Base-by-base conservation (phyloP, 1,140 invertebrate species). In the Phymastichus coffea region DNA sequence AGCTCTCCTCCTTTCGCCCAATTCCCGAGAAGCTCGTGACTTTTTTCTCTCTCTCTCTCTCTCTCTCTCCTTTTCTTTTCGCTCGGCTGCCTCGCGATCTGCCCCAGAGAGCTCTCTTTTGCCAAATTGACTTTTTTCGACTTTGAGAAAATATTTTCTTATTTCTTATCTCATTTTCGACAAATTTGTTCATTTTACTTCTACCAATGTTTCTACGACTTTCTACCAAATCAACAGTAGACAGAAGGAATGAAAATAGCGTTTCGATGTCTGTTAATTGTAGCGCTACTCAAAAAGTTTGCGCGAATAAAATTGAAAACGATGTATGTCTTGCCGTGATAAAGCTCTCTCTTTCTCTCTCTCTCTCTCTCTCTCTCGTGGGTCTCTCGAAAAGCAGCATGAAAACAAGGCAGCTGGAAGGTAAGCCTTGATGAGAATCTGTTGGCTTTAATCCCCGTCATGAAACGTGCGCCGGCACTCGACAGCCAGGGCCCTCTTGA, bases 101-200 rank as follows among this genome's bases (percentile, higher is more conserved):
- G n/a, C n/a, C n/a, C n/a, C n/a, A n/a, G n/a, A n/a, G n/a, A 35
- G 4, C 14, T 33, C 14, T 14, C 7, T 43, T n/a, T 53, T 53
- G 58, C 64, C 59, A 35, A 60, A 65, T 61, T 64, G 48, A 25
- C 46, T 57, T 59, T 10, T 40, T 9, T n/a, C 26, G 15, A n/a
- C n/a, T n/a, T n/a, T n/a, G n/a, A n/a, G n/a, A n/a, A n/a, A n/a
- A n/a, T n/a, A n/a, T n/a, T n/a, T n/a, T n/a, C n/a, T n/a, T n/a
- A n/a, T n/a, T n/a, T n/a, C n/a, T n/a, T n/a, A n/a, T n/a, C n/a
- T n/a, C n/a, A n/a, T n/a, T n/a, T n/a, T n/a, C n/a, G n/a, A n/a
- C n/a, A n/a, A n/a, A n/a, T n/a, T n/a, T n/a, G n/a, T n/a, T n/a
- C n/a, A n/a, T n/a, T n/a, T n/a, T n/a, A n/a, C n/a, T n/a, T n/a